Percentiles rank a stretch among this genome's conserved stretches.
These are phyloP conservation scores for Zaprionus camerounensis DNA, from an alignment of 1,140 invertebrate genomes.

Conservation along the genomic window DNA sequence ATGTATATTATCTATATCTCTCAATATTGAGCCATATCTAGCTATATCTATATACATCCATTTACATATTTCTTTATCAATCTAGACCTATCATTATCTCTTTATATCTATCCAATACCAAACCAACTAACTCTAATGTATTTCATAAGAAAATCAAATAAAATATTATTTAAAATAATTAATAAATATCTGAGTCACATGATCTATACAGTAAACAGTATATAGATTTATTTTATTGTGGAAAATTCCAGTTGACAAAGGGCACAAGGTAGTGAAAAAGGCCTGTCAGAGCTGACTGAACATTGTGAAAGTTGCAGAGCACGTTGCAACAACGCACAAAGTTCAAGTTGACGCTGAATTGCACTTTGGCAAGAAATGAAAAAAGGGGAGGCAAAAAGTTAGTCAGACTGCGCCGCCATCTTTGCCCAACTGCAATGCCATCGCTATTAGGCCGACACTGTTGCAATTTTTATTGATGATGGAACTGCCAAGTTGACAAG, in stretches of 20 bases:
- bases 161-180: too few species aligned
- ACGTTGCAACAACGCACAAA: constrained; percentile 46
- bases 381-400: constrained; percentile 48
- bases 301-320: constrained; percentile 11
- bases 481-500: constrained; percentile 32
- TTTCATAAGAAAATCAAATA: too few species aligned
- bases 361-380: constrained; percentile 62
- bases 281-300: background rate
- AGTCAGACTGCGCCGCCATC: constrained; percentile 25
- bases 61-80: too few species aligned
- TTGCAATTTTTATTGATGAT: constrained; percentile 70
- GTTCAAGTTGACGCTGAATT: constrained; percentile 74
- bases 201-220: background rate
- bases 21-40: too few species aligned
- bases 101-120: too few species aligned
- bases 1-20: too few species aligned
- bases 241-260: background rate
- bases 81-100: too few species aligned
- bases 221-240: background rate
- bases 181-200: too few species aligned
- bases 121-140: too few species aligned
- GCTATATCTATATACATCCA: too few species aligned
- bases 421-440: background rate
- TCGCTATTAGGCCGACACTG: constrained; percentile 53
- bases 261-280: constrained; percentile 13